phyloP scores from a whole-genome alignment of 2,797 vertebrate species.

The Chelonia mydas region DNA sequence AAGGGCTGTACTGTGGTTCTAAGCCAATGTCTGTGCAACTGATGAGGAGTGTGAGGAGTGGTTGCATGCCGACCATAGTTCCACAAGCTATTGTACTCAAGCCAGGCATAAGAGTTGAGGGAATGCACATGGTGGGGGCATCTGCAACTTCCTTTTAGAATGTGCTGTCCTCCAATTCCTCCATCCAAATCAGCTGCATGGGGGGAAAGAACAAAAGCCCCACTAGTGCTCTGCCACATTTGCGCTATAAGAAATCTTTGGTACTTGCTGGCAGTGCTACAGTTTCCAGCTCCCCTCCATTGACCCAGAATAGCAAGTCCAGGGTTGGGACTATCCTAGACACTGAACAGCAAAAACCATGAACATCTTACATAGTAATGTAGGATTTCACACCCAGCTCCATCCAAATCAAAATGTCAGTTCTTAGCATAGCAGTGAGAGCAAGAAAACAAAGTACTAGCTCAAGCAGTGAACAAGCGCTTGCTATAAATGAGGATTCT shows the following conservation, averaged over 20 bases:
- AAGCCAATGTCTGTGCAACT: neutral
- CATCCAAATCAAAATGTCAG: neutral
- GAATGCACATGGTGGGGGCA: too few species aligned
- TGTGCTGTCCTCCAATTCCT: too few species aligned
- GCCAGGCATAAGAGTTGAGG: neutral
- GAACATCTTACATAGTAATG: too few species aligned
- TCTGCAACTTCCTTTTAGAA: too few species aligned
- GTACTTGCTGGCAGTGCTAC: neutral
- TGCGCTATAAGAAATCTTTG: neutral
- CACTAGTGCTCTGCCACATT: neutral
- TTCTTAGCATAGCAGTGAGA: neutral
- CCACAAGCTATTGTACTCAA: neutral
- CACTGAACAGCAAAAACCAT: neutral
- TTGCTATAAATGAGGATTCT: too few species aligned
- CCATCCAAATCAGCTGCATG: too few species aligned
- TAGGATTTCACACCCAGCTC: too few species aligned
- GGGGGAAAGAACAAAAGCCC: neutral
- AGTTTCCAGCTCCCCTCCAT: neutral
- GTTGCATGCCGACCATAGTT: rapidly evolving
- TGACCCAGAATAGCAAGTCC: neutral
- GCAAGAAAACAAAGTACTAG: neutral
- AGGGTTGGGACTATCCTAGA: neutral
- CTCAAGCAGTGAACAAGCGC: too few species aligned
- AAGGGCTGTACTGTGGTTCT: neutral
- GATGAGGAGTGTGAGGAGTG: neutral